Percentiles rank a stretch among this genome's conserved stretches.
Conservation (phyloP, 2,888 invertebrate genomes). For the Chalcosyrphus nemorum region DNA sequence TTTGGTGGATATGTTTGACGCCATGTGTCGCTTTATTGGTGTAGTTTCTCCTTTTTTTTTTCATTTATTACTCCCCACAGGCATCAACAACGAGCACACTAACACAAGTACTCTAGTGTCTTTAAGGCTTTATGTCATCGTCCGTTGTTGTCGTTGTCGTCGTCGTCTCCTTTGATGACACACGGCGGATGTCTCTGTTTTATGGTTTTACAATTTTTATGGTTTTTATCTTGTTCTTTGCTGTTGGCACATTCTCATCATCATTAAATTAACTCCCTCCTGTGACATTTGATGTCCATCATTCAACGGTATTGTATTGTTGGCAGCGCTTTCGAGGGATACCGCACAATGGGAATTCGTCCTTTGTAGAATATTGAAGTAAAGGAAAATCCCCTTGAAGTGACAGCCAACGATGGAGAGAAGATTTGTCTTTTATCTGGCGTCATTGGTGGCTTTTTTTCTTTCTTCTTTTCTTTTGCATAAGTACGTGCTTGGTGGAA, state of each 20-base stretch:
- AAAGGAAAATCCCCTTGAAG: background rate
- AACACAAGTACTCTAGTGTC: too few relatives aligned
- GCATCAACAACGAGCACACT: background rate
- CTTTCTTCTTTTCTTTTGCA: too few relatives aligned
- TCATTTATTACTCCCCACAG: conserved; percentile 32
- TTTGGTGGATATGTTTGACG: conserved; percentile 58
- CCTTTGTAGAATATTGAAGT: conserved; percentile 4
- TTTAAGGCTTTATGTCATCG: conserved; percentile 6
- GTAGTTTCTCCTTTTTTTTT: background rate
- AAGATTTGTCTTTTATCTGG: conserved; percentile 1
- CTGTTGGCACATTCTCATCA: conserved; percentile 63
- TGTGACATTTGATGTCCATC: conserved; percentile 61
- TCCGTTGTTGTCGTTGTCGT: too few relatives aligned
- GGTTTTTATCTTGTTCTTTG: conserved; percentile 55
- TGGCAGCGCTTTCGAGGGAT: background rate
- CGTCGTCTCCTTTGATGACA: conserved; percentile 38
- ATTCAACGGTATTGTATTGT: background rate
- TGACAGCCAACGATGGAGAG: background rate
- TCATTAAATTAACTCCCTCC: conserved; percentile 64
- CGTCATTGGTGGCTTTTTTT: background rate
- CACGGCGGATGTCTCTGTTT: conserved; percentile 55
- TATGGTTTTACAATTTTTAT: conserved; percentile 56
- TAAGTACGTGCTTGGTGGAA: background rate
- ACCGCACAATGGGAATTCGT: background rate
- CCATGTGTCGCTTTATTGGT: conserved; percentile 50